These are phyloP conservation scores for Megaceryle torquata DNA, from an alignment of 2,113 vertebrate genomes.

Conservation along the genomic window DNA sequence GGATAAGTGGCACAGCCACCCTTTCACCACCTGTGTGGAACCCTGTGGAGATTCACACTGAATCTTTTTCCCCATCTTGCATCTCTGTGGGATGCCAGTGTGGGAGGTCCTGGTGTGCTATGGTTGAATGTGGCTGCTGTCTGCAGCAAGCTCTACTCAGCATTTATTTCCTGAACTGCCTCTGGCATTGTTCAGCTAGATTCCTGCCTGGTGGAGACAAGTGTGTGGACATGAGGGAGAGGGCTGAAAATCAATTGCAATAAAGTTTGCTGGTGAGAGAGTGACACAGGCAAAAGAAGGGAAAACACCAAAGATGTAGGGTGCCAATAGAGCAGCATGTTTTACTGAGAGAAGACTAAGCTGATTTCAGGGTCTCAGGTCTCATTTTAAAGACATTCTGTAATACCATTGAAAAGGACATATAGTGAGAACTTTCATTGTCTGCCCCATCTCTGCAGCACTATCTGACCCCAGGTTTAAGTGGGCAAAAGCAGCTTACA, in stretches of 20 bases:
- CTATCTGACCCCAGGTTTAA: background rate
- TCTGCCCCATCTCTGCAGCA: background rate
- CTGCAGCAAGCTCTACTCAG: background rate
- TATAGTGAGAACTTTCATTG: background rate
- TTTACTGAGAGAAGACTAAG: background rate
- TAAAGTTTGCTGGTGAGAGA: background rate
- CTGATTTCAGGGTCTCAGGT: background rate
- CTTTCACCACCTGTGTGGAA: background rate
- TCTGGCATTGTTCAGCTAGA: background rate
- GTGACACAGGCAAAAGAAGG: background rate
- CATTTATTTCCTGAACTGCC: background rate
- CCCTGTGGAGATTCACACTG: background rate
- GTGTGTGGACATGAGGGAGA: background rate
- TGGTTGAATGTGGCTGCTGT: rapidly evolving
- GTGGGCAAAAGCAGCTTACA: background rate
- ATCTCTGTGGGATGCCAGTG: background rate
- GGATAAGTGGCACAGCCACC: background rate
- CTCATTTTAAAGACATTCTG: background rate
- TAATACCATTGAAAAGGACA: background rate
- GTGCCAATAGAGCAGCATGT: rapidly evolving
- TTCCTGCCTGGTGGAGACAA: background rate
- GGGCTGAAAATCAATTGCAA: background rate
- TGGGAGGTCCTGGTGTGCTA: background rate
- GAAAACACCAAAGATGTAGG: background rate
- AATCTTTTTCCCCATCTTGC: background rate